Evolutionary conservation across 1,140 invertebrate genomes (phyloP).

Genomic region (Heliothis subflexa): DNA sequence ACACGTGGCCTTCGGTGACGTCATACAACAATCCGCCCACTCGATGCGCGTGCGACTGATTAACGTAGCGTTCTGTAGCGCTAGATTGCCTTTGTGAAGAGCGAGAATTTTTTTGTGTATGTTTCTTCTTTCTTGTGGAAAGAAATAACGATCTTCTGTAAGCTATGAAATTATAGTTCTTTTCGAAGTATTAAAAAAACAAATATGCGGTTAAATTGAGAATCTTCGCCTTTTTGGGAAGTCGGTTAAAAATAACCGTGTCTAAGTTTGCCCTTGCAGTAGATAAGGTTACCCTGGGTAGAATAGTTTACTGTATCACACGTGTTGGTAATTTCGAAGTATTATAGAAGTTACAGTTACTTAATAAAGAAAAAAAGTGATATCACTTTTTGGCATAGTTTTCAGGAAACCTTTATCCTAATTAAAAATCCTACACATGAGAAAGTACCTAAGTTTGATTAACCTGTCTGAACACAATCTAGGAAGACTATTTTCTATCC

Average conservation of each 20-base stretch:
- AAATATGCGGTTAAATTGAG: no score
- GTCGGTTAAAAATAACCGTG: no score
- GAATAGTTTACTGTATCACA: no score
- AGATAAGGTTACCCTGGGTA: no score
- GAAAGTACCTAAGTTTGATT: background rate
- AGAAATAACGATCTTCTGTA: no score
- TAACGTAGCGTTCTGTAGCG: constrained; percentile 19
- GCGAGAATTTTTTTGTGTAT: background rate
- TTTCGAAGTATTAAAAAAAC: background rate
- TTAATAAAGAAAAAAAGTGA: no score
- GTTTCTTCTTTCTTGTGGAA: background rate
- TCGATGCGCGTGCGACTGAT: constrained; percentile 11
- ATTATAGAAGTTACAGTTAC: background rate
- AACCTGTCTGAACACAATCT: no score
- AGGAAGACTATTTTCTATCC: no score
- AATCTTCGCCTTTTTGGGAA: no score
- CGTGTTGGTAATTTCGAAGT: background rate
- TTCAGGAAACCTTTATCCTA: background rate
- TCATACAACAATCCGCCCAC: constrained; percentile 17
- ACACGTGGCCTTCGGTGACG: constrained; percentile 20
- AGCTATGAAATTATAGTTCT: background rate
- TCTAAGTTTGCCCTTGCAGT: no score
- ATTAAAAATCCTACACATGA: background rate
- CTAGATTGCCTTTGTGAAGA: no score
- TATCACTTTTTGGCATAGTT: background rate